Base-by-base conservation (phyloP, 64 coral and sea anemone genomes). In the Stichodactyla mertensii region DNA sequence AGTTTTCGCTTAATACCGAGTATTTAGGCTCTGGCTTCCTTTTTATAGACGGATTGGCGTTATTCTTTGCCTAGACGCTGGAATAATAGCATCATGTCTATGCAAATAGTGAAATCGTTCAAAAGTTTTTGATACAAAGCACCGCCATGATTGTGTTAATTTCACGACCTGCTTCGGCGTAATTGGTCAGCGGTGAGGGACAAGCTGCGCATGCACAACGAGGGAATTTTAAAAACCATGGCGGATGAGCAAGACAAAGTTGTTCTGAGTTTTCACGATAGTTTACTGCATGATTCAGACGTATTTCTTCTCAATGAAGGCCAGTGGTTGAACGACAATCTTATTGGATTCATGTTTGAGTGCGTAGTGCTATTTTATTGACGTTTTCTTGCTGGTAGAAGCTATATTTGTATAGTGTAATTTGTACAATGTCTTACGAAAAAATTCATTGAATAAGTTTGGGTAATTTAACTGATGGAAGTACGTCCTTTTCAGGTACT, bases 321-420 rank as follows among this genome's bases (percentile, higher is more conserved):
- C 13, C 87, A 88, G 6, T 98, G 96, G 96, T 54, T 98, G 20
- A 98, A 98, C 66, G 96, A 98, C 54, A 94, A 84, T 54, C 52
- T 98, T 12, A 92, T 98, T 86, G 93, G 95, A 52, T 98, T 98
- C 89, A 89, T 95, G 88, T 92, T 98, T 90, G 93, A 98, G 96
- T 98, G 77, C 88, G 92, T 61, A 28, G 80, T n/a, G 16, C 54
- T 31, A 18, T 87, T 54, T 18, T 78, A 55, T 20, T 27, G 24
- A 51, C 10, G n/a, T 74, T 82, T 79, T 23, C 1, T 1, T 52
- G 51, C 16, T 16, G 2, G 0, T 53, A 81, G 51, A 81, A 53
- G 8, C 78, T 5, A 53, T 20, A 53, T 55, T 55, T 81, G 45
- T n/a, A 81, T 26, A 27, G n/a, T 13, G 0, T 28, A 71, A 0